These are phyloP conservation scores for Sciaenops ocellatus DNA, from an alignment of 2,797 vertebrate genomes.

Conservation along the genomic window DNA sequence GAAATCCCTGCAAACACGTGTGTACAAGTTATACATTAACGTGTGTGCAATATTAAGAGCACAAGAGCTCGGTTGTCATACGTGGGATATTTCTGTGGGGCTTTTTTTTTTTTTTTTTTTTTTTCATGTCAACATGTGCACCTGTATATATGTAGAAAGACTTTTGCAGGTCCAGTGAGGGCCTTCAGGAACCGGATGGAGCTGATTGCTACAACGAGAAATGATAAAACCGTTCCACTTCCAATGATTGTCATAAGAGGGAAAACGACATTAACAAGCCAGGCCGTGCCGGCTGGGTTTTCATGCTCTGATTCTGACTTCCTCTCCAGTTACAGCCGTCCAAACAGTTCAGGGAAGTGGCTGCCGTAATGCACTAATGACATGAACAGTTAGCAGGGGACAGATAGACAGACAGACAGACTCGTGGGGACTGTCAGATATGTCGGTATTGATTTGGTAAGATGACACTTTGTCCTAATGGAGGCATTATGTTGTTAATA, in stretches of 20 bases:
- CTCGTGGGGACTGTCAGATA: slow-evolving; percentile 75
- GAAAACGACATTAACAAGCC: slow-evolving; percentile 69
- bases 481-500: slow-evolving; percentile 77
- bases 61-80: neutral
- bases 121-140: slow-evolving; percentile 26
- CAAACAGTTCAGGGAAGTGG: slow-evolving; percentile 75
- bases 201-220: slow-evolving; percentile 62
- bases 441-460: slow-evolving; percentile 81
- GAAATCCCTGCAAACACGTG: slow-evolving; percentile 31
- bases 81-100: slow-evolving; percentile 10
- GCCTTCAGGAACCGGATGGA: slow-evolving; percentile 53
- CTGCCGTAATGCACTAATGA: slow-evolving; percentile 73
- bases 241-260: slow-evolving; percentile 72
- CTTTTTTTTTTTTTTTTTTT: neutral
- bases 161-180: slow-evolving; percentile 59
- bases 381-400: slow-evolving; percentile 71
- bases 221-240: slow-evolving; percentile 70
- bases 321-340: slow-evolving; percentile 74
- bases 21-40: slow-evolving; percentile 31
- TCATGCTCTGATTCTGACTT: slow-evolving; percentile 70
- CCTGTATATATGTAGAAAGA: slow-evolving; percentile 52
- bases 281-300: slow-evolving; percentile 50
- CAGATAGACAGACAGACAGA: slow-evolving; percentile 66
- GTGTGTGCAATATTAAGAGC: slow-evolving; percentile 12
- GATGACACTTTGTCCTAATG: slow-evolving; percentile 79